Conservation (phyloP, 1,140 invertebrate genomes). For the Laodelphax striatellus region DNA sequence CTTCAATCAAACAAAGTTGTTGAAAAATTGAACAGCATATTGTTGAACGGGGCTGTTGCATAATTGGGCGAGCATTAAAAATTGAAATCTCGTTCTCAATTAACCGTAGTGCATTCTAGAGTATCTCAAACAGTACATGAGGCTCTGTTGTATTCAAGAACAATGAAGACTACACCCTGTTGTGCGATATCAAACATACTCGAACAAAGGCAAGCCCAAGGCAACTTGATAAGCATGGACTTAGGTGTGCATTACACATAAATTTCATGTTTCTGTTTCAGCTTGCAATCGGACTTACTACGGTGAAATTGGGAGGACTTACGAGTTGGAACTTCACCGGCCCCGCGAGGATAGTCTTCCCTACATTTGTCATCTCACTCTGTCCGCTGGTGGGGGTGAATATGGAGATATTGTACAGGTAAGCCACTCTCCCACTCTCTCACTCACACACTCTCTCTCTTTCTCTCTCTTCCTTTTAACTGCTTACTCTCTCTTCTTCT, state of each 20-base stretch:
- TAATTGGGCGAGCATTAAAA: too few species aligned
- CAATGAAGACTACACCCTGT: too few species aligned
- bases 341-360: slow-evolving; percentile 70
- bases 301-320: slow-evolving; percentile 69
- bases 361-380: slow-evolving; percentile 73
- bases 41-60: too few species aligned
- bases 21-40: too few species aligned
- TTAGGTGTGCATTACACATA: not conserved
- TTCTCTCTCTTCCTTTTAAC: not conserved
- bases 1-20: too few species aligned
- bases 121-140: too few species aligned
- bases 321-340: slow-evolving; percentile 66
- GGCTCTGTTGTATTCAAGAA: too few species aligned
- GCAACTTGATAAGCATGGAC: too few species aligned
- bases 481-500: not conserved
- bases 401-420: slow-evolving; percentile 80
- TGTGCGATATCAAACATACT: too few species aligned
- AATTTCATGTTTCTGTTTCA: slow-evolving; percentile 29
- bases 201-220: too few species aligned
- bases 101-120: too few species aligned
- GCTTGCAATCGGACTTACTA: slow-evolving; percentile 80
- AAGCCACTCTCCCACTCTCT: slow-evolving; percentile 9
- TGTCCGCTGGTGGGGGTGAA: slow-evolving; percentile 68
- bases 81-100: too few species aligned
- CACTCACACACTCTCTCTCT: not conserved